Percentiles rank a stretch among this genome's conserved stretches.
phyloP scores from a whole-genome alignment of 2,113 vertebrate genomes.

The Toxotes chatareus region DNA sequence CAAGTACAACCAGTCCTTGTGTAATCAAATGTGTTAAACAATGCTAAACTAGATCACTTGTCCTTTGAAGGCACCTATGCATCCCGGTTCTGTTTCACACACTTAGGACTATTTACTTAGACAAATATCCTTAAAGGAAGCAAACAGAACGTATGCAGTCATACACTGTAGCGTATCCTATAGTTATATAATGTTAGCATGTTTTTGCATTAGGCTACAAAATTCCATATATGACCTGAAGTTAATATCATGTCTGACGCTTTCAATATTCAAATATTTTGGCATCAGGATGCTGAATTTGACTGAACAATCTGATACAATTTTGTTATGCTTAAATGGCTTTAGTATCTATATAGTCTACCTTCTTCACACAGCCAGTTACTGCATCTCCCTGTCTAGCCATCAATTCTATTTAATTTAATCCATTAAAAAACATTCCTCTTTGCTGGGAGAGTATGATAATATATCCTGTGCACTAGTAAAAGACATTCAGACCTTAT shows the following conservation, averaged over 20 bases:
- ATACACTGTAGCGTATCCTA: background rate
- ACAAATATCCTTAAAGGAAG: background rate
- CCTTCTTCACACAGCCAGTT: background rate
- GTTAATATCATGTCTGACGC: constrained; percentile 1
- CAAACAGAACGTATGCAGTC: background rate
- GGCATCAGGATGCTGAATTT: constrained; percentile 55
- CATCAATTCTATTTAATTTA: background rate
- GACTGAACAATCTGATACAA: constrained; percentile 61
- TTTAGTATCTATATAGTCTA: constrained; percentile 14
- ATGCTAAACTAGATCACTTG: constrained; percentile 13
- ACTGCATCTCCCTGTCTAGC: background rate
- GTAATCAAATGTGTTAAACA: constrained; percentile 24
- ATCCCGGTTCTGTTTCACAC: background rate
- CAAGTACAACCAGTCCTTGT: constrained; percentile 49
- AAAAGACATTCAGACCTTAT: constrained; percentile 26
- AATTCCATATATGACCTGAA: constrained; percentile 51
- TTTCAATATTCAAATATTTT: constrained; percentile 63
- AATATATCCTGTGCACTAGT: background rate
- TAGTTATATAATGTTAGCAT: background rate
- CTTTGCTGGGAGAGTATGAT: background rate
- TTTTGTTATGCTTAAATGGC: background rate
- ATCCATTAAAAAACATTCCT: background rate
- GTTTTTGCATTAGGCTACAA: constrained; percentile 2
- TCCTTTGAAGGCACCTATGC: background rate
- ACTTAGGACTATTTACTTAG: constrained; percentile 8